Evolutionary conservation across 2,888 invertebrate species (phyloP).

Genomic region (Tethea ocularis): DNA sequence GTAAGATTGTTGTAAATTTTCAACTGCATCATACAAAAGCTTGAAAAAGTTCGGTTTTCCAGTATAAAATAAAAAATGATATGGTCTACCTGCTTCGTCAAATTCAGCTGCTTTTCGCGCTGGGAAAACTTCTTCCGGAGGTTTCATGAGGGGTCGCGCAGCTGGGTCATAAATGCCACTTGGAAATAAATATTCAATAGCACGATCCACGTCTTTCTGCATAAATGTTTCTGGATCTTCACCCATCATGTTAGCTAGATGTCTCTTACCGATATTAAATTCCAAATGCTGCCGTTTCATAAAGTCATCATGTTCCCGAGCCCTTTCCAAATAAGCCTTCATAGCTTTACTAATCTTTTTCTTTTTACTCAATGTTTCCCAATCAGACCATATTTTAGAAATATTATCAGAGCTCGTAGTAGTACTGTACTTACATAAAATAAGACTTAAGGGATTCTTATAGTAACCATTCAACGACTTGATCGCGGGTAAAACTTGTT

Average conservation of each 20-base stretch:
- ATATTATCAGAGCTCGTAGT: slow-evolving; percentile 40
- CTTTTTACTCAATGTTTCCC: slow-evolving; percentile 76
- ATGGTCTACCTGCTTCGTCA: slow-evolving; percentile 94
- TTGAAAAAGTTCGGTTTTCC: slow-evolving; percentile 93
- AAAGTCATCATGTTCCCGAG: slow-evolving; percentile 91
- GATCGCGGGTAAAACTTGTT: slow-evolving; percentile 48
- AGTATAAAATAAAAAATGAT: slow-evolving; percentile 96
- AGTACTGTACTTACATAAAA: slow-evolving; percentile 47
- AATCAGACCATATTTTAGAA: slow-evolving; percentile 63
- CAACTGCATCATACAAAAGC: slow-evolving; percentile 90
- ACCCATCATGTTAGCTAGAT: slow-evolving; percentile 99
- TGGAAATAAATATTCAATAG: slow-evolving; percentile 97
- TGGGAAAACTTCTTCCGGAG: slow-evolving; percentile 94
- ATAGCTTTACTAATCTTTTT: slow-evolving; percentile 93
- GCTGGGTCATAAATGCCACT: slow-evolving; percentile 94
- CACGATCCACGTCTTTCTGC: slow-evolving; percentile 92
- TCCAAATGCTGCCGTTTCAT: slow-evolving; percentile 91
- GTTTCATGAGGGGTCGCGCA: slow-evolving; percentile 95
- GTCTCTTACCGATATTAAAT: slow-evolving; percentile 95
- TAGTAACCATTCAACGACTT: slow-evolving; percentile 35
- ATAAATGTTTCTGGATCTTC: slow-evolving; percentile 94
- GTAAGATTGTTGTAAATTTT: slow-evolving; percentile 86
- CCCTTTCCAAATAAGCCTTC: slow-evolving; percentile 93
- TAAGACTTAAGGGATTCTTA: slow-evolving; percentile 38
- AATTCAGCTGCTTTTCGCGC: slow-evolving; percentile 94